Evolutionary conservation across 2,113 vertebrate species (phyloP), one percentile per base, ranked within the genome.

Genomic region (Macrotus californicus): DNA sequence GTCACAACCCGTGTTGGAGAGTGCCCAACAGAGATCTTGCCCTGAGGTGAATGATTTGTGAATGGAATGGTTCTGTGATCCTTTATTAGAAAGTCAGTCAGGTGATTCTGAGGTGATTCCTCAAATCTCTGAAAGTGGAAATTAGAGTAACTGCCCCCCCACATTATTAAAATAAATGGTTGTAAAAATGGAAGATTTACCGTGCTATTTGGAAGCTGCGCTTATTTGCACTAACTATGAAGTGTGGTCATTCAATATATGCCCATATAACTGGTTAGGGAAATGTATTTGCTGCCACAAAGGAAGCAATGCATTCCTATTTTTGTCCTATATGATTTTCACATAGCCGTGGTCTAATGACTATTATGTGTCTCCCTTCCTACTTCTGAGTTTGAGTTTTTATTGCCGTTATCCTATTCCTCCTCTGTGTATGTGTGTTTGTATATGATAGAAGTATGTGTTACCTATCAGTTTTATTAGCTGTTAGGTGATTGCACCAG

Each of bases 1-100:
- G 24, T 14, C 14, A 54, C 26, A 24, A 2, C 0, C 0, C 12
- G 1, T 15, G 13, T 36, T 50, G 16, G 11, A 79, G 26, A 29
- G 29, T 14, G 3, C 6, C 8, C 29, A 7, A 3, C 19, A 31
- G 19, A 50, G 22, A 67, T 2, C 1, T 9, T 73, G 21, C 11
- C 12, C 0, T 19, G 12, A 83, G 2, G 0, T 24, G 36, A n/a
- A 14, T 54, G 34, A 14, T 6, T 1, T 56, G 19, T 59, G 22
- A 80, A 29, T n/a, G n/a, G 8, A 9, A 36, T 36, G 18, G 7
- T 8, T 59, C 75, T 92, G 39, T 19, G 22, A 81, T 8, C 14
- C 10, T 43, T 41, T 2, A 21, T 22, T 54, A 48, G 22, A 4
- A 18, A 12, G 52, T 7, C 3, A 21, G 5, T 93, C 36, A 6